A percentile compares a stretch with the other conserved stretches of the same genome.
phyloP scores from a whole-genome alignment of 2,888 invertebrate genomes.

The Xanthostigma xanthostigma region DNA sequence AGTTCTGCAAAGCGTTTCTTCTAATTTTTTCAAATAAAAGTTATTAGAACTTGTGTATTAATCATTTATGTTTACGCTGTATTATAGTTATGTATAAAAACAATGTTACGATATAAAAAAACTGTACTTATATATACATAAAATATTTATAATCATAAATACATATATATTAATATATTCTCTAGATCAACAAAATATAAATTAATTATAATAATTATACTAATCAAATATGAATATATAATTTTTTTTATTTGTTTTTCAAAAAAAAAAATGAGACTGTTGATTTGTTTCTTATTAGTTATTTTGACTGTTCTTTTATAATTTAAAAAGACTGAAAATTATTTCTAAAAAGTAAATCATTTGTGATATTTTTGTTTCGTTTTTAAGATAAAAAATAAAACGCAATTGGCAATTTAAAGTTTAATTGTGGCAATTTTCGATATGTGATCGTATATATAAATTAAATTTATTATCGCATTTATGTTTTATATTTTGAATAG shows the following conservation, averaged over 20 bases:
- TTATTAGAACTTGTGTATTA: too few relatives aligned
- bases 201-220: neutral
- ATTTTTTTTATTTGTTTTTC: neutral
- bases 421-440: conserved; percentile 2
- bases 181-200: too few relatives aligned
- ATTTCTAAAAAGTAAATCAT: conserved; percentile 5
- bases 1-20: too few relatives aligned
- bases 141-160: too few relatives aligned
- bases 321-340: conserved; percentile 6
- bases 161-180: too few relatives aligned
- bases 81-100: too few relatives aligned
- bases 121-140: too few relatives aligned
- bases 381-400: neutral
- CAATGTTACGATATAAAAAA: too few relatives aligned
- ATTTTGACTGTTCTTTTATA: conserved; percentile 3
- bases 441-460: conserved; percentile 1
- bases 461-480: too few relatives aligned
- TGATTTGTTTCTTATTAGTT: neutral
- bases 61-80: too few relatives aligned
- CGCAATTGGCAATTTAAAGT: conserved; percentile 5
- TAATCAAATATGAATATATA: neutral
- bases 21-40: too few relatives aligned
- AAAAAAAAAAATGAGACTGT: conserved; percentile 5
- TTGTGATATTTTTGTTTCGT: conserved; percentile 6
- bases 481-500: too few relatives aligned